Base-by-base conservation (phyloP, 2,113 vertebrate species). In the Seriola dumerili region DNA sequence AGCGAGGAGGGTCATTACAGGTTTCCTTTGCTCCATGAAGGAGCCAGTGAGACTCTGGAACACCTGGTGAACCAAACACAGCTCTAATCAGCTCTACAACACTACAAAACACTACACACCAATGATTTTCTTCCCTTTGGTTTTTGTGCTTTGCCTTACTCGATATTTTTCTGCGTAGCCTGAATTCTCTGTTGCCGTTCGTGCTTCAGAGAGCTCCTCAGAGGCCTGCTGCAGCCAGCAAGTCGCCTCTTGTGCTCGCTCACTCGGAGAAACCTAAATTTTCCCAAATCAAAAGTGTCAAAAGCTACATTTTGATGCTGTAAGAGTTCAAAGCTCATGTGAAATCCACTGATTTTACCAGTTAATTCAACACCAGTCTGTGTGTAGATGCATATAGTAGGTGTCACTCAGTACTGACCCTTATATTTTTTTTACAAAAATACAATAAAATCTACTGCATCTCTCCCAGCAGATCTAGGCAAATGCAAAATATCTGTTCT, bases 141-240 rank as follows among this genome's bases (percentile, higher is more conserved):
- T 1, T 40, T 0, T 10, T 36, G 3, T 23, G 8, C 8, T 61
- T 63, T 29, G 14, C n/a, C 21, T 78, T 78, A 91, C 90, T 14
- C 86, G 78, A 78, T 85, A 86, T 82, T 90, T 91, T 23, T 88
- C 86, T 40, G 69, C 62, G 48, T 81, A 91, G 46, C 52, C 80
- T 0, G 81, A 89, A 4, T 72, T 63, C 70, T 76, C 78, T 48
- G 78, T 1, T 5, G 78, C 72, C 1, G 63, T 61, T 76, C 62
- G 16, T 2, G 81, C 12, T 36, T 86, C 81, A 13, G 73, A 81
- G 54, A 91, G 81, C 2, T 90, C 90, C 52, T 85, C 23, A 44
- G 32, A 50, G 66, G 81, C 19, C 40, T 68, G 65, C 80, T 90
- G 81, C 81, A 91, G 81, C 90, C 90, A 91, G 73, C 42, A 36